These are phyloP conservation scores for Pluvianellus socialis DNA, from an alignment of 2,113 vertebrate genomes.

Conservation along the genomic window DNA sequence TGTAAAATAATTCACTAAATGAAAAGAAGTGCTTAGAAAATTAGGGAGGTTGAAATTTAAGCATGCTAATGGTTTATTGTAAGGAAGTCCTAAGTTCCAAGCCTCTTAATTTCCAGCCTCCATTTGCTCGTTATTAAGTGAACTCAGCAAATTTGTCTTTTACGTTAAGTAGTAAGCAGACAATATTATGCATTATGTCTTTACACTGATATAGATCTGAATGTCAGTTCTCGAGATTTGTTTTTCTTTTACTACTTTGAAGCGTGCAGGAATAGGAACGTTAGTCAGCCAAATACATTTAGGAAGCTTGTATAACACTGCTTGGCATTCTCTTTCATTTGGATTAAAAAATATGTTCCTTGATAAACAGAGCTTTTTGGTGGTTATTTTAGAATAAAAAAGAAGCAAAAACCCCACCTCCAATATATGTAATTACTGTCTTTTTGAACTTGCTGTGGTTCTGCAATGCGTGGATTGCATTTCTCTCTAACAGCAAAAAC, in stretches of 20 bases:
- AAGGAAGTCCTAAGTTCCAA: neutral
- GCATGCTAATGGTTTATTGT: neutral
- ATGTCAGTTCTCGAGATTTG: conserved; percentile 12
- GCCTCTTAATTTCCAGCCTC: conserved; percentile 20
- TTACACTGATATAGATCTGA: conserved; percentile 37
- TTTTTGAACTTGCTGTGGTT: neutral
- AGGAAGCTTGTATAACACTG: conserved; percentile 63
- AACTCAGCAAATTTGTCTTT: conserved; percentile 28
- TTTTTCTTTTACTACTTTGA: conserved; percentile 35
- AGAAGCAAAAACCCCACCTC: neutral
- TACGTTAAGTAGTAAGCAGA: conserved; percentile 19
- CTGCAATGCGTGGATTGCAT: neutral
- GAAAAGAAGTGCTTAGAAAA: neutral
- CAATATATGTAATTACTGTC: neutral
- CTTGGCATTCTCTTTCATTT: conserved; percentile 2
- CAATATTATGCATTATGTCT: conserved; percentile 5
- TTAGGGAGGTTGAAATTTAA: neutral
- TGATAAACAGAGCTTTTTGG: conserved; percentile 14
- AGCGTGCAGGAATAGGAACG: conserved; percentile 30
- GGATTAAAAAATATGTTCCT: conserved; percentile 4
- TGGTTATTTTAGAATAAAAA: conserved; percentile 15
- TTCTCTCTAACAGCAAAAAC: neutral
- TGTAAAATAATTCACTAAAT: conserved; percentile 15
- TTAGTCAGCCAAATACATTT: conserved; percentile 60
- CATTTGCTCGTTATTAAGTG: neutral